These are phyloP conservation scores for Cylindroiulus punctatus DNA, from an alignment of 2,888 invertebrate genomes.

Conservation along the genomic window DNA sequence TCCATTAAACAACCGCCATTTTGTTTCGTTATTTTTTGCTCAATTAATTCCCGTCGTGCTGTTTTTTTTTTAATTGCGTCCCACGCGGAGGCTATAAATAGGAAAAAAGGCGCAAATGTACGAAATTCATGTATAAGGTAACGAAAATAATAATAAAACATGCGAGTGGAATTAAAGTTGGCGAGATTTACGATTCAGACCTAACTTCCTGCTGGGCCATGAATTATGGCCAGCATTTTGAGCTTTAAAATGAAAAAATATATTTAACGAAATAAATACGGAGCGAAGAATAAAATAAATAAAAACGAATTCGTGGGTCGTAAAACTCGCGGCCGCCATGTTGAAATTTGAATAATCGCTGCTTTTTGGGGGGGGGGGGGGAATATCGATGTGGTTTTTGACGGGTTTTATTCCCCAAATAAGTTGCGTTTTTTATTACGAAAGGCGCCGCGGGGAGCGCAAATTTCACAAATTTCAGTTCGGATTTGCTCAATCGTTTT, in stretches of 20 bases:
- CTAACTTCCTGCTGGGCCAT: background rate
- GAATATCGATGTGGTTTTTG: no score
- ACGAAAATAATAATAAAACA: background rate
- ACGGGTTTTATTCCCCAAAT: no score
- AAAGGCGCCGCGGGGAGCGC: no score
- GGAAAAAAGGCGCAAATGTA: background rate
- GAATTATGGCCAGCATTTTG: background rate
- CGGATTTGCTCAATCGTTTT: no score
- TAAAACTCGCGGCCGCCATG: no score
- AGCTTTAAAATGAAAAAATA: background rate
- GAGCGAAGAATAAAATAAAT: no score
- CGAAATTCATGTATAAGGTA: background rate
- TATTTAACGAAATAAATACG: no score
- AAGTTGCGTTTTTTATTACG: no score
- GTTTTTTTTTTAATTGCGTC: background rate
- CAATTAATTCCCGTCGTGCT: background rate
- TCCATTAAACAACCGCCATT: background rate
- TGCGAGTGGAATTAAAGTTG: background rate
- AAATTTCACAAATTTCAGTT: no score
- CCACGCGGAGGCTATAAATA: background rate
- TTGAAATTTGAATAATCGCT: no score
- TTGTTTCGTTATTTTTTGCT: background rate
- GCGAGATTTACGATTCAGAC: background rate
- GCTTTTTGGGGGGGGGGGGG: no score
- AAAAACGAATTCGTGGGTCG: no score